phyloP scores from a whole-genome alignment of 1,140 invertebrate species.

The Grapholita molesta region DNA sequence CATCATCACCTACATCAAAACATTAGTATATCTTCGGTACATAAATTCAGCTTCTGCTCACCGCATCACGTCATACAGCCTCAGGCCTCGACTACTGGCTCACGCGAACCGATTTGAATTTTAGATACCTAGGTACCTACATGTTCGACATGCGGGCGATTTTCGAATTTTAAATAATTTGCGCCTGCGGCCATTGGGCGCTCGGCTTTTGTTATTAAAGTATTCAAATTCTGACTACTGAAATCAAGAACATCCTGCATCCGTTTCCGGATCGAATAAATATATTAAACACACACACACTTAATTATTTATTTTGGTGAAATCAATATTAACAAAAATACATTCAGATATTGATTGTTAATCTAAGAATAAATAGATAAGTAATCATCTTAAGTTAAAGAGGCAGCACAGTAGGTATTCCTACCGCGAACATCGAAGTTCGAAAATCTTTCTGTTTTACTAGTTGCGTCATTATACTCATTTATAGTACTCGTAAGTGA shows the following conservation, averaged over 20 bases:
- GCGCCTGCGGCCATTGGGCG: not conserved
- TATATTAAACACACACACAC: not conserved
- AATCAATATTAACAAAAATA: no score
- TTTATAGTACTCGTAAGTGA: no score
- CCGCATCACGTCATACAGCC: constrained; percentile 15
- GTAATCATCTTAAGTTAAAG: no score
- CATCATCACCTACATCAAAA: no score
- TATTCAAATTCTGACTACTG: constrained; percentile 4
- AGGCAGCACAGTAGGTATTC: no score
- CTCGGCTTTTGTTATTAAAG: not conserved
- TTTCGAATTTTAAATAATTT: constrained; percentile 17
- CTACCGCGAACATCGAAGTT: no score
- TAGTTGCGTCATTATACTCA: no score
- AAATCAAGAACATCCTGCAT: not conserved
- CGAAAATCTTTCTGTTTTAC: no score
- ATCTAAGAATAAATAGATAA: no score
- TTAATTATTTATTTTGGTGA: no score
- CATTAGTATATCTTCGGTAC: no score
- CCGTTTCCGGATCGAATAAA: not conserved
- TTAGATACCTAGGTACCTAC: constrained; percentile 1
- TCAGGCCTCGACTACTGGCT: constrained; percentile 48
- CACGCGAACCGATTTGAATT: constrained; percentile 37
- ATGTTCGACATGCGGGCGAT: not conserved
- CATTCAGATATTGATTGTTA: no score
- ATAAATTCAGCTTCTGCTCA: not conserved